Conservation (phyloP, 2,113 vertebrate species). For the Callospermophilus lateralis region DNA sequence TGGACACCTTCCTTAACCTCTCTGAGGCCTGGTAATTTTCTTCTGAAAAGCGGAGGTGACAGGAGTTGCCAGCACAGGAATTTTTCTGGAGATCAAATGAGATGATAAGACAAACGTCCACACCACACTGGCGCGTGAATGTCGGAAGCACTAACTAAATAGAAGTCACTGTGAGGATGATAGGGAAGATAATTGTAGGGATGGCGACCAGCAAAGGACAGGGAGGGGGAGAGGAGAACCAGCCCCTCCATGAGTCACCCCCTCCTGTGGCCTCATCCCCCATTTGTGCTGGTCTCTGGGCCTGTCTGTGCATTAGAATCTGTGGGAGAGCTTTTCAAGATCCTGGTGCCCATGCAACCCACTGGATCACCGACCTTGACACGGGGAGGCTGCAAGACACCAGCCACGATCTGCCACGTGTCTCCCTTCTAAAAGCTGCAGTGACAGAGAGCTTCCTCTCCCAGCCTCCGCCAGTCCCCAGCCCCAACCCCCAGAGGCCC, state of each 20-base stretch:
- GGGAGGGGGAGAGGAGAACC: background rate
- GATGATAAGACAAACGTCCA: background rate
- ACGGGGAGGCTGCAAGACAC: background rate
- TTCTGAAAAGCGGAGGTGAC: background rate
- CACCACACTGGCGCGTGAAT: fast-evolving
- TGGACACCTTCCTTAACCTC: background rate
- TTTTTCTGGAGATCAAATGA: background rate
- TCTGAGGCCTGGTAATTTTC: background rate
- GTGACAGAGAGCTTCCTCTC: background rate
- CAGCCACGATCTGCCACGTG: background rate
- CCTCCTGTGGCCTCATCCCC: background rate
- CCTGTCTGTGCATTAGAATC: background rate
- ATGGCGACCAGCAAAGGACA: background rate
- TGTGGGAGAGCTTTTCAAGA: background rate
- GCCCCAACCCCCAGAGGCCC: background rate
- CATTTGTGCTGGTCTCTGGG: background rate
- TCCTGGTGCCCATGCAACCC: background rate
- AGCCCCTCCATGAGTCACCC: background rate
- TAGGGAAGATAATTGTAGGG: fast-evolving
- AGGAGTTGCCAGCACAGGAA: background rate
- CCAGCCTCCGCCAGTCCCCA: background rate
- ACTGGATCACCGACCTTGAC: fast-evolving
- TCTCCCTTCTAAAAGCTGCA: background rate
- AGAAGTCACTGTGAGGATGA: background rate
- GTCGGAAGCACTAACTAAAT: fast-evolving